Conservation (phyloP, 2,113 vertebrate species). For the Chelonoidis abingdonii region DNA sequence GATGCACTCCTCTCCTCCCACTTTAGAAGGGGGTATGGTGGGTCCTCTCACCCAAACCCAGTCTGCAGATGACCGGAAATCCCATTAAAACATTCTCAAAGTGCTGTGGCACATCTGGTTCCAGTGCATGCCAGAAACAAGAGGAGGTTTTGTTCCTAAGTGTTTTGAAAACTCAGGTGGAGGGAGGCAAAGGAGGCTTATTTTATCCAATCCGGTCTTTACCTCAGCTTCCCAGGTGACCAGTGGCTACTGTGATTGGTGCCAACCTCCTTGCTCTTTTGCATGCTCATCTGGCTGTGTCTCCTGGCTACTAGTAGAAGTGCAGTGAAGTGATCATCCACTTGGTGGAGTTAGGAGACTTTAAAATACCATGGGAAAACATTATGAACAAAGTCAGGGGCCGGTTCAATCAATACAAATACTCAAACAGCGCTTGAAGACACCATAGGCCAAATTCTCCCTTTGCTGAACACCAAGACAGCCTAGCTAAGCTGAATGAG, state of each 20-base stretch:
- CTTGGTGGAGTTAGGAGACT: conserved; percentile 54
- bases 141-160: neutral
- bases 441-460: too few species aligned
- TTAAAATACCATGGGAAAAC: neutral
- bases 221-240: rapidly evolving
- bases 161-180: neutral
- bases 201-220: neutral
- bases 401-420: neutral
- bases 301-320: neutral
- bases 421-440: neutral
- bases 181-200: neutral
- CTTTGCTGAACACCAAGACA: too few species aligned
- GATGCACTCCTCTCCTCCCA: neutral
- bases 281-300: neutral
- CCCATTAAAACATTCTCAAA: neutral
- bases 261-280: neutral
- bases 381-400: rapidly evolving
- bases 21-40: neutral
- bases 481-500: too few species aligned
- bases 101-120: neutral
- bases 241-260: neutral
- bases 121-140: neutral
- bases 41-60: neutral
- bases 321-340: conserved; percentile 25
- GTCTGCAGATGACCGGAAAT: neutral